Conservation (phyloP, 2,113 vertebrate species). For the Poeciliopsis retropinna region DNA sequence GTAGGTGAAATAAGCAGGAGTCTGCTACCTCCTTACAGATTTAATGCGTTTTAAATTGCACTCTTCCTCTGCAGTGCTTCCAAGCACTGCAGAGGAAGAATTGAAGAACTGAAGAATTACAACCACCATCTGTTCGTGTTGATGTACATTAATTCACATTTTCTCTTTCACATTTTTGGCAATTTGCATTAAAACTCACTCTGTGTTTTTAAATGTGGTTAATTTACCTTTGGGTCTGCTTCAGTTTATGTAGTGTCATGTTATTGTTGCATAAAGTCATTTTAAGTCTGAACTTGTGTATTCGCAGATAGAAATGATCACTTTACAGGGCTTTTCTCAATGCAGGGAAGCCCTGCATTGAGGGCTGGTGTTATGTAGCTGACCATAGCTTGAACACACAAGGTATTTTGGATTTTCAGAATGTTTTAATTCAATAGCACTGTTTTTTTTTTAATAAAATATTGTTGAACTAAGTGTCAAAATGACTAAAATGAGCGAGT, state of each 20-base stretch:
- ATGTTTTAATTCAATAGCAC: not conserved
- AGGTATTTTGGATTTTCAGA: not conserved
- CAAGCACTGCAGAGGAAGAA: no score
- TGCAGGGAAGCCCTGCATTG: no score
- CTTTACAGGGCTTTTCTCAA: no score
- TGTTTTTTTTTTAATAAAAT: not conserved
- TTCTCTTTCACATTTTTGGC: not conserved
- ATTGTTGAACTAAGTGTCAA: not conserved
- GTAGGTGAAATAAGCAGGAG: not conserved
- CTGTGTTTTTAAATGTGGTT: not conserved
- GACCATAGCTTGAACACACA: not conserved
- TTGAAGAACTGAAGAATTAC: not conserved
- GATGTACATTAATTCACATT: not conserved
- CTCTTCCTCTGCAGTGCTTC: not conserved
- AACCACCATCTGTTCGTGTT: not conserved
- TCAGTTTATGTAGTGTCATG: not conserved
- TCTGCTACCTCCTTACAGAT: not conserved
- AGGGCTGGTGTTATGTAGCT: not conserved
- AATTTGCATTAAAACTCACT: not conserved
- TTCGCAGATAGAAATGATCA: not conserved
- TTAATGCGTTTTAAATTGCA: not conserved
- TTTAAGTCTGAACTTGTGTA: not conserved
- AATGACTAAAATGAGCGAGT: slow-evolving; percentile 9
- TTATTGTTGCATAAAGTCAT: not conserved
- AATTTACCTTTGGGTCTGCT: not conserved